A percentile compares a stretch with the other conserved stretches of the same genome.
Evolutionary conservation across 2,797 vertebrate genomes (phyloP).

Genomic region (Steatocranus sp.): DNA sequence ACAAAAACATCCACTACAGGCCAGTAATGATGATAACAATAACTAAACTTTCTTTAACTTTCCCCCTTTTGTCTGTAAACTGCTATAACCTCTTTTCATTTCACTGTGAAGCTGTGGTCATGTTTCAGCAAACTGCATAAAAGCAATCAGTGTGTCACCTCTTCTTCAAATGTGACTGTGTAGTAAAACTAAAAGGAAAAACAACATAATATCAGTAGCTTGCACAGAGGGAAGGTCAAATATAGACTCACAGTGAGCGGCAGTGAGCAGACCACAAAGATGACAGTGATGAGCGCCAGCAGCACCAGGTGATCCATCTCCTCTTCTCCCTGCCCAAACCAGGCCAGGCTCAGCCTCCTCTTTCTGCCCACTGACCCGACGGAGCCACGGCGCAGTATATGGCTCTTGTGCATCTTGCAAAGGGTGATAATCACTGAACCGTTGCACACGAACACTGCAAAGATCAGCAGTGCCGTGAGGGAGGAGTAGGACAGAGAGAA

Average conservation of each 20-base stretch:
- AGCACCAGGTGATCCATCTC: slow-evolving; percentile 86
- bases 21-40: background rate
- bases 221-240: background rate
- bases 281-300: slow-evolving; percentile 83
- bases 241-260: slow-evolving; percentile 83
- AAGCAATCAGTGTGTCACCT: background rate
- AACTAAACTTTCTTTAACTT: background rate
- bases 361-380: slow-evolving; percentile 56
- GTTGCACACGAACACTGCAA: slow-evolving; percentile 81
- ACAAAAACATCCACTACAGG: background rate
- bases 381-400: slow-evolving; percentile 73
- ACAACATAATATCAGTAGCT: background rate
- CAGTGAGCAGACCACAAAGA: slow-evolving; percentile 87
- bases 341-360: slow-evolving; percentile 68
- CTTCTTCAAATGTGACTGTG: background rate
- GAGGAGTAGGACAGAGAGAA: slow-evolving; percentile 85
- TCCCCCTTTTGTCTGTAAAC: background rate
- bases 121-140: background rate
- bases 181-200: background rate
- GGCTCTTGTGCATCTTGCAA: slow-evolving; percentile 84
- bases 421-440: slow-evolving; percentile 84
- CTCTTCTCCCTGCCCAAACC: slow-evolving; percentile 79
- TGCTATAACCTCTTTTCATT: background rate
- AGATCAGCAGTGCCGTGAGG: slow-evolving; percentile 81
- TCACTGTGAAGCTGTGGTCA: background rate